Base-by-base conservation (phyloP, 2,113 vertebrate species). In the Melanerpes formicivorus region DNA sequence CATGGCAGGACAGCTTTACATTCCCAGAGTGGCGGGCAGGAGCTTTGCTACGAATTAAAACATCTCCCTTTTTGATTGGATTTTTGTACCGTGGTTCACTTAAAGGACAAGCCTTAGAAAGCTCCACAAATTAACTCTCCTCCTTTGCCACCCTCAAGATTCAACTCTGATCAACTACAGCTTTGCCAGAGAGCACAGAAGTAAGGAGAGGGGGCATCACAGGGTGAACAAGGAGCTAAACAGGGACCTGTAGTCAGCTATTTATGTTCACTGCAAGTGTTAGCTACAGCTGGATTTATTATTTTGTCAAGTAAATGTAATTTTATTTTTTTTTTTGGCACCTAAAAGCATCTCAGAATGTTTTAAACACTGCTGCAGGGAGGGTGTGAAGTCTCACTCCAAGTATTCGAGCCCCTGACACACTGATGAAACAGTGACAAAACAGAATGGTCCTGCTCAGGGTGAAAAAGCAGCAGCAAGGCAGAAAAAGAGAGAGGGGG, bases 31-130 rank as follows among this genome's bases (percentile, higher is more conserved):
- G 25, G 18, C 14, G 9, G 29, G 65, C n/a, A 62, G 73, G 19
- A 86, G 30, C 60, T 90, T 72, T 50, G 18, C 70, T 34, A 40
- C 71, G 88, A 94, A 93, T 95, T 60, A 90, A 85, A 37, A 56
- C 70, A 69, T 26, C 30, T 59, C 40, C 8, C 4, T 15, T 91
- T 76, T 90, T 12, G 42, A 44, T 12, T 44, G 76, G 30, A 11
- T 69, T 93, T 86, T 90, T 48, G 27, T 26, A 54, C 62, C 18
- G 6, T 4, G 27, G n/a, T 13, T 87, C 78, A 69, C 48, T 58
- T 23, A 11, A 44, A 42, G 42, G 42, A 42, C 11, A 42, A 42
- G 42, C 14, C 42, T 42, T 42, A 42, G 42, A 42, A 42, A 44
- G 42, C 42, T 44, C 42, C 42, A 44, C 14, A 44, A 15, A 44